Evolutionary conservation across 1,140 invertebrate genomes (phyloP).

Genomic region (Phymorhynchus buccinoides): DNA sequence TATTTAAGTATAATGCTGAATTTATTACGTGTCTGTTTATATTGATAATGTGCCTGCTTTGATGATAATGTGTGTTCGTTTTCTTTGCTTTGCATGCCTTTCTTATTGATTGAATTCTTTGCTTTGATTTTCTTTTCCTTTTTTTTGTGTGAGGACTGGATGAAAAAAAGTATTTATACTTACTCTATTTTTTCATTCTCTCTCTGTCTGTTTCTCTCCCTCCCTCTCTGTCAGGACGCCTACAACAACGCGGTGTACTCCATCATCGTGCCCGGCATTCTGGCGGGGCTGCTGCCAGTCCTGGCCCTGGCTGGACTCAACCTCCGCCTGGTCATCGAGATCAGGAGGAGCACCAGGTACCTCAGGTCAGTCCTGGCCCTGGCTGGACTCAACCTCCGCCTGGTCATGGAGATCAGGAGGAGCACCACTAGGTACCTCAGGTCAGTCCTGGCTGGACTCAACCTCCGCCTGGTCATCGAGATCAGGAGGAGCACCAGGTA

Average conservation of each 20-base stretch:
- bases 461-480: constrained; percentile 81
- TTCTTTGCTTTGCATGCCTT: no score
- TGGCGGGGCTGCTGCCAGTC: constrained; percentile 79
- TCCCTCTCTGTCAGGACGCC: neutral
- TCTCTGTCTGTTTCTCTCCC: no score
- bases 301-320: constrained; percentile 81
- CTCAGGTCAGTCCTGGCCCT: constrained; percentile 76
- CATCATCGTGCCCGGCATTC: constrained; percentile 78
- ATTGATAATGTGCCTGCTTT: no score
- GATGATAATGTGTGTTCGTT: no score
- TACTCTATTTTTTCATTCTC: no score
- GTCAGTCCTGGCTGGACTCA: constrained; percentile 79
- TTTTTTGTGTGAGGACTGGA: no score
- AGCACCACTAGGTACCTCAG: constrained; percentile 46
- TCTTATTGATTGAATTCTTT: no score
- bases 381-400: constrained; percentile 81
- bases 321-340: constrained; percentile 80
- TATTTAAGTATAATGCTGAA: no score
- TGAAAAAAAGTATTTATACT: no score
- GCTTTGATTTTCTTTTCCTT: no score
- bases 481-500: constrained; percentile 75
- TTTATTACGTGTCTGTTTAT: no score
- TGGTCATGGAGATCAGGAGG: constrained; percentile 79
- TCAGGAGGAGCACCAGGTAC: constrained; percentile 73
- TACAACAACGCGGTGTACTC: constrained; percentile 75